phyloP scores from a whole-genome alignment of 2,797 vertebrate species.

The Rhodeus uyekii region DNA sequence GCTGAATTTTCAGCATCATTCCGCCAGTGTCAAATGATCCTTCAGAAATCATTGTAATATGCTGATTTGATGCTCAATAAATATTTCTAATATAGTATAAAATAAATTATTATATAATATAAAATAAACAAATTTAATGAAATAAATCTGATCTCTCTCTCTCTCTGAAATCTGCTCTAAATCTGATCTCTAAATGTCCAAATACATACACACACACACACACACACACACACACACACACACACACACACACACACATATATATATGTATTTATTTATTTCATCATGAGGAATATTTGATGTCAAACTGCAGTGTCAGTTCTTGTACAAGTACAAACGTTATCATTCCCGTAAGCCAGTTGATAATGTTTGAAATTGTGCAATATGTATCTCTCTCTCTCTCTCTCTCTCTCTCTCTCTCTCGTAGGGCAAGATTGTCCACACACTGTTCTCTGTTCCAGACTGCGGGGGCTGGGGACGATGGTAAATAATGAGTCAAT shows the following conservation, averaged over 20 bases:
- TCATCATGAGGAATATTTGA: not conserved
- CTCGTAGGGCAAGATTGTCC: not conserved
- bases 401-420: not conserved
- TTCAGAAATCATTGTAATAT: not conserved
- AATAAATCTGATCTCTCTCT: not conserved
- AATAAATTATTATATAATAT: too few relatives aligned
- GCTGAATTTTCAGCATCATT: not conserved
- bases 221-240: too few relatives aligned
- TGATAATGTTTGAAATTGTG: conserved; percentile 3
- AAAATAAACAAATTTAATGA: too few relatives aligned
- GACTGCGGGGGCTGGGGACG: not conserved
- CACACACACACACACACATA: too few relatives aligned
- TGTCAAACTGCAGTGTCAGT: not conserved
- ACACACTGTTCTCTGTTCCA: conserved; percentile 1
- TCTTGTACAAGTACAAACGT: not conserved
- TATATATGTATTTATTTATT: too few relatives aligned
- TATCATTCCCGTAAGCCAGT: conserved; percentile 4
- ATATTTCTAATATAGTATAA: too few relatives aligned
- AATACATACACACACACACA: too few relatives aligned
- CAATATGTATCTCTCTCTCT: not conserved
- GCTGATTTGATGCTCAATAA: not conserved
- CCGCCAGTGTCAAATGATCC: not conserved
- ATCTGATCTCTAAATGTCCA: too few relatives aligned
- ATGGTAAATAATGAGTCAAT: conserved; percentile 47
- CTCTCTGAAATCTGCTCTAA: too few relatives aligned